Evolutionary conservation across 2,113 vertebrate species (phyloP).

Genomic region (Pelobates fuscus): DNA sequence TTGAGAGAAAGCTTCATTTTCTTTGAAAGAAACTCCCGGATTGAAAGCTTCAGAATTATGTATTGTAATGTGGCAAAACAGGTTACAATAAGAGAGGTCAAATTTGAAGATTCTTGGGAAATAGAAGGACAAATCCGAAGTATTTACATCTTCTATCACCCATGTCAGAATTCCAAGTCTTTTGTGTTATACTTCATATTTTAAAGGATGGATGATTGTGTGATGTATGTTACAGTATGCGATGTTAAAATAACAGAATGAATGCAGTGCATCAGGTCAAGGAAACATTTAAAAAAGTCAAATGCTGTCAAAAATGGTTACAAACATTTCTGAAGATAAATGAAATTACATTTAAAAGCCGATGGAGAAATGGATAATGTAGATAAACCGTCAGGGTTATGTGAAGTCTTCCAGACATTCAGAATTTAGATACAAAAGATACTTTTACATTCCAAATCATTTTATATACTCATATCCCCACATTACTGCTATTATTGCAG

Average conservation of each 20-base stretch:
- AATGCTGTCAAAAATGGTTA: constrained; percentile 81
- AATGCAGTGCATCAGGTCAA: constrained; percentile 75
- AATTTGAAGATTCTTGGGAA: constrained; percentile 70
- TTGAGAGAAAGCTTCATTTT: constrained; percentile 66
- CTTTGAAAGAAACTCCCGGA: constrained; percentile 55
- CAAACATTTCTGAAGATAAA: constrained; percentile 76
- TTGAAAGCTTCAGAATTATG: constrained; percentile 58
- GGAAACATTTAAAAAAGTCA: constrained; percentile 78
- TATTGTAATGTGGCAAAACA: constrained; percentile 56
- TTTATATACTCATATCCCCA: too few species aligned
- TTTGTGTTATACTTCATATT: constrained; percentile 37
- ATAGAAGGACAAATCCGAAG: constrained; percentile 55
- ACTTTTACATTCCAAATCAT: too few species aligned
- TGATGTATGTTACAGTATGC: constrained; percentile 41
- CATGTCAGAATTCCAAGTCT: constrained; percentile 58
- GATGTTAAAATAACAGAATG: constrained; percentile 23
- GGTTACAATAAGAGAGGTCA: constrained; percentile 72
- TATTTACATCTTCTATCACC: constrained; percentile 62
- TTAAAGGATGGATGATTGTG: constrained; percentile 60
- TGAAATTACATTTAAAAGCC: constrained; percentile 80
- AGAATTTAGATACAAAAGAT: neutral
- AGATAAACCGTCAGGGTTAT: constrained; percentile 72
- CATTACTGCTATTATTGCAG: too few species aligned
- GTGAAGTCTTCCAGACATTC: constrained; percentile 57
- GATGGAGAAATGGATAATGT: constrained; percentile 76